Evolutionary conservation across 2,113 vertebrate genomes (phyloP), one percentile per base, ranked within the genome.

Genomic region (Catharus minimus): DNA sequence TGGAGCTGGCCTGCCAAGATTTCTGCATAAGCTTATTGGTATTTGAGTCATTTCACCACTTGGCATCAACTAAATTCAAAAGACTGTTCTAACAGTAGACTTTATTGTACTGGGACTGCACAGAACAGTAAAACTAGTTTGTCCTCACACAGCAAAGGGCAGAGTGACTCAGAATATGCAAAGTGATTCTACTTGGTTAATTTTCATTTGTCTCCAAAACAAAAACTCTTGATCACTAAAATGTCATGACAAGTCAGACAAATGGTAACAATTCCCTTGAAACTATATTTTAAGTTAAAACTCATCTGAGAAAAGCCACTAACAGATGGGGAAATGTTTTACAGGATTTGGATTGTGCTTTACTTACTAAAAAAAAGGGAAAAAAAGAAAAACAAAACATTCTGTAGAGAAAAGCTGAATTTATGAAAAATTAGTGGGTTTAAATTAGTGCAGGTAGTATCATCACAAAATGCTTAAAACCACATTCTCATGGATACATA

Each of bases 231-330:
- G 67, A 32, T 84, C 6, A 44, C 75, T 91, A 69, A 96, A 97
- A 97, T 96, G 96, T 93, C 97, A 97, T 72, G 87, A 89, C 43
- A 86, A 94, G 52, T 72, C 72, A 93, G 79, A 93, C 64, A 91
- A 96, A 84, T 60, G 83, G 77, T 78, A 94, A 30, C 24, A 91
- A 92, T 53, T 72, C 65, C 24, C 81, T 28, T 2, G 22, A 92
- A 95, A 94, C 13, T 82, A 4, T 55, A 60, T 50, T 95, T 95
- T 76, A 81, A 96, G 88, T 92, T 91, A 90, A 92, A 93, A 72
- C 75, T 94, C 78, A 71, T 90, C 46, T 72, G 67, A 72, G 58
- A 62, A 91, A 93, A 78, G 57, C 52, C 49, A 72, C 73, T 21
- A 68, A 56, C 41, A 90, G 72, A 89, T 65, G 26, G 61, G 64